phyloP scores from a whole-genome alignment of 1,140 invertebrate species.

The Ooceraea biroi region DNA sequence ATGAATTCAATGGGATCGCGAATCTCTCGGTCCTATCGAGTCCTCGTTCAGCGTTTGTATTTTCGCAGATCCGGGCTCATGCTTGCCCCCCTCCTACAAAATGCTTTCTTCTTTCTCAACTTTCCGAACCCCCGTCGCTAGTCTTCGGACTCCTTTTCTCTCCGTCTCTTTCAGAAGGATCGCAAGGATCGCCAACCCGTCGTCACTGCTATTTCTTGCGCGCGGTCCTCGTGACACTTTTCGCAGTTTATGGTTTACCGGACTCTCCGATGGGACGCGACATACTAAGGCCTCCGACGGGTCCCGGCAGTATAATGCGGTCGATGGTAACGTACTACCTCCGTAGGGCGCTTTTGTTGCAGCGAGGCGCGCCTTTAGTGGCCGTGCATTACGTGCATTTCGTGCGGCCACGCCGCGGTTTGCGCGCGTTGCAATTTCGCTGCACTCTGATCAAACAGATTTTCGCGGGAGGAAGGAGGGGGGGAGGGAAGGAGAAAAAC shows the following conservation, averaged over 20 bases:
- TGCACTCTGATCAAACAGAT: constrained; percentile 28
- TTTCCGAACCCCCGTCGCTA: no score
- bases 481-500: not conserved
- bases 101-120: no score
- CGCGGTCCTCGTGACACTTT: constrained; percentile 49
- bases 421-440: constrained; percentile 10
- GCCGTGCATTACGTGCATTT: not conserved
- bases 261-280: not conserved
- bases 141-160: not conserved
- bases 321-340: constrained; percentile 9
- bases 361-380: not conserved
- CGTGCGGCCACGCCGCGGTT: not conserved
- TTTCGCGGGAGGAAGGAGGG: constrained; percentile 4
- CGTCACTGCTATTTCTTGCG: constrained; percentile 41
- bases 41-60: no score
- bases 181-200: constrained; percentile 60
- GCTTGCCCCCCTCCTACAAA: no score
- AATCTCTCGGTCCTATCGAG: no score
- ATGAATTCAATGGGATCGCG: no score
- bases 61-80: no score
- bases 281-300: not conserved
- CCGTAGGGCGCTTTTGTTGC: constrained; percentile 3
- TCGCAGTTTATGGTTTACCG: constrained; percentile 56
- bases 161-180: constrained; percentile 32
- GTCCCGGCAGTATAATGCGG: not conserved